These are phyloP conservation scores for Arbacia lixula DNA, from an alignment of 53 echinoderm and acorn worm species.

Conservation along the genomic window DNA sequence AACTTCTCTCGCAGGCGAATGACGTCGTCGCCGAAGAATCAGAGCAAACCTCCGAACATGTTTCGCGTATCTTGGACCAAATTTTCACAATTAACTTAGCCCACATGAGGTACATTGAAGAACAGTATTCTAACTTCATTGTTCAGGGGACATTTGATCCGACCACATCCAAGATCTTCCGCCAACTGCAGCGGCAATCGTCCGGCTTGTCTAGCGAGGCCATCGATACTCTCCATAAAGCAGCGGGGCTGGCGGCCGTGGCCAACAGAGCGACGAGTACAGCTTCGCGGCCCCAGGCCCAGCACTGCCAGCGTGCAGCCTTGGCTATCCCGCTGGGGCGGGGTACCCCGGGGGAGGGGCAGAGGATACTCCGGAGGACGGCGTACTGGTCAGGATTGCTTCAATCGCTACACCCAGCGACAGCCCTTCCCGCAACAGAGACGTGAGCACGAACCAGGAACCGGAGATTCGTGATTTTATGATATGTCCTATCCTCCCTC, in stretches of 20 bases:
- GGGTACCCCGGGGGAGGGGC: constrained; percentile 7
- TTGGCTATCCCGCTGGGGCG: background rate
- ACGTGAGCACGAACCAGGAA: background rate
- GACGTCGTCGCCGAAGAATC: background rate
- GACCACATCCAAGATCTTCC: constrained; percentile 4
- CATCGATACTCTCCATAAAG: background rate
- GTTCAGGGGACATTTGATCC: constrained; percentile 22
- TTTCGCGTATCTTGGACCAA: background rate
- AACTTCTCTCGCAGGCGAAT: background rate
- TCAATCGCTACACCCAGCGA: constrained; percentile 12
- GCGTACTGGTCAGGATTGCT: background rate
- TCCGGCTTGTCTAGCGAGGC: constrained; percentile 6
- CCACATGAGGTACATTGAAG: constrained; percentile 17
- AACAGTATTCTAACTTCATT: constrained; percentile 9
- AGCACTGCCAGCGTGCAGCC: background rate
- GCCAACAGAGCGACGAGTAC: background rate
- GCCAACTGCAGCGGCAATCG: constrained; percentile 9
- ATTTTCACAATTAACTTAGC: constrained; percentile 6
- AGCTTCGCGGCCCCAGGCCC: background rate
- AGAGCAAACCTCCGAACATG: background rate
- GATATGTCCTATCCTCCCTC: background rate
- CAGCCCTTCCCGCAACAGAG: background rate
- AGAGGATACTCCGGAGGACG: background rate
- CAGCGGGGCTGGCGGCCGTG: constrained; percentile 3
- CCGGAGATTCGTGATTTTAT: background rate